A percentile compares a stretch with the other conserved stretches of the same genome.
Conservation (phyloP, 2,113 vertebrate genomes). For the Gymnocephalus cernua region DNA sequence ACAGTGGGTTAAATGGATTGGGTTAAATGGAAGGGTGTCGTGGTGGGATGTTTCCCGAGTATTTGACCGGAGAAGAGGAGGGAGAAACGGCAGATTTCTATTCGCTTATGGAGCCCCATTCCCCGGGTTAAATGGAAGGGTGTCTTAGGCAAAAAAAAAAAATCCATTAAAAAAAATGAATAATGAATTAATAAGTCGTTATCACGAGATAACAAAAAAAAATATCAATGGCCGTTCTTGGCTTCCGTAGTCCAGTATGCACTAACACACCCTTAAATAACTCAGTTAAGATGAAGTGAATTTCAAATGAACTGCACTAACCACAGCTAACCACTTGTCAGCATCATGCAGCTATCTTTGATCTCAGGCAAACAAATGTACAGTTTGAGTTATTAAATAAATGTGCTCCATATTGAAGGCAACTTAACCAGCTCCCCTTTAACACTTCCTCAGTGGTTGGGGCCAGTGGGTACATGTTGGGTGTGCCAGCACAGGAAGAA, state of each 20-base stretch:
- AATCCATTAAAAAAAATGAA: no score
- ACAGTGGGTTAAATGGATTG: no score
- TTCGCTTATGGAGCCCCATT: no score
- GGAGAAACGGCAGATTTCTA: no score
- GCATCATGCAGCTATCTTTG: slow-evolving; percentile 29
- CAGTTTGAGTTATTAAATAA: slow-evolving; percentile 4
- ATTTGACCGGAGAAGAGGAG: no score
- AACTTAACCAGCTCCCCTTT: not conserved
- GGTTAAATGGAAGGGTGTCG: no score
- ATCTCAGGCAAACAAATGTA: slow-evolving; percentile 49
- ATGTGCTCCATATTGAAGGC: not conserved
- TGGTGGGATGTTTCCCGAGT: no score
- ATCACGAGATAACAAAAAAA: no score
- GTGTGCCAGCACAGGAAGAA: slow-evolving; percentile 83
- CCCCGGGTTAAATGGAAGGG: no score
- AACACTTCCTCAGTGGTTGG: slow-evolving; percentile 29
- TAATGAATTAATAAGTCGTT: no score
- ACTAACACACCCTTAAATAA: slow-evolving; percentile 1
- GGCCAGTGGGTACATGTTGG: slow-evolving; percentile 60
- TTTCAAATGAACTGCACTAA: slow-evolving; percentile 6
- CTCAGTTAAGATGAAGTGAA: slow-evolving; percentile 18
- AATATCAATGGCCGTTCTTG: no score
- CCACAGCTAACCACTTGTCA: slow-evolving; percentile 2
- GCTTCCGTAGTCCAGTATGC: slow-evolving; percentile 5
- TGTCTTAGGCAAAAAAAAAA: no score